A percentile compares a stretch with the other conserved stretches of the same genome.
Conservation (phyloP, 2,888 invertebrate species). For the Hydrotaea cyrtoneurina region DNA sequence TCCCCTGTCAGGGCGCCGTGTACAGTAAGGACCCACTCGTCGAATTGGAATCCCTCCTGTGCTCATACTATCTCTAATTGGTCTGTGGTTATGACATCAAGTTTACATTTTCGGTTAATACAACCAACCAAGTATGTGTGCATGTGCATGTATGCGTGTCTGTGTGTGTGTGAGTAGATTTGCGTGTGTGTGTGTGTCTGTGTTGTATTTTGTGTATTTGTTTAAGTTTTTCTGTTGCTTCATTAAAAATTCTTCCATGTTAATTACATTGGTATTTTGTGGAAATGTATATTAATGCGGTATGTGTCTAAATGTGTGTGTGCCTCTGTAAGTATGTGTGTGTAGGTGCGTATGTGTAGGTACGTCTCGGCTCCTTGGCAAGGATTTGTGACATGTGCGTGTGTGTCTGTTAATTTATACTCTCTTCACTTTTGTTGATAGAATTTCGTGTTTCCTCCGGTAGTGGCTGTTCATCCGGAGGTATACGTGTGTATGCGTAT, state of each 20-base stretch:
- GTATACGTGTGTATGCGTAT: not conserved
- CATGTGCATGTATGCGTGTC: conserved; percentile 7
- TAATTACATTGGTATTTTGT: conserved; percentile 52
- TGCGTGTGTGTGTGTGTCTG: not conserved
- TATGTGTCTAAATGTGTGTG: not conserved
- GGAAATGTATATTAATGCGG: conserved; percentile 33
- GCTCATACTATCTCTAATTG: conserved; percentile 45
- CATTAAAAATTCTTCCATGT: conserved; percentile 56
- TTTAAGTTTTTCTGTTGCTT: conserved; percentile 50
- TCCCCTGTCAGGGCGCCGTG: not conserved
- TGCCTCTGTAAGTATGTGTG: not conserved
- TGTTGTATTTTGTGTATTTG: conserved; percentile 16
- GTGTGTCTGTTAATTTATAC: not conserved
- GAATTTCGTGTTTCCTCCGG: not conserved
- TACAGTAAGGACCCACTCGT: not conserved
- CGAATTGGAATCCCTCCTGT: not conserved
- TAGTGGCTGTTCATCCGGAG: not conserved
- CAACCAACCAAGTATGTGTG: not conserved
- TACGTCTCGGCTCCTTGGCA: not conserved
- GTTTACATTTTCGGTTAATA: conserved; percentile 48
- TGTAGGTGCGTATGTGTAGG: not conserved
- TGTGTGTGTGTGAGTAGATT: not conserved
- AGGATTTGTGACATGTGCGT: not conserved
- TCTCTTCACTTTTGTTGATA: not conserved
- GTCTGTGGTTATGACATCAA: conserved; percentile 56